Base-by-base conservation (phyloP, 2,797 vertebrate genomes). In the Rhinella marina region DNA sequence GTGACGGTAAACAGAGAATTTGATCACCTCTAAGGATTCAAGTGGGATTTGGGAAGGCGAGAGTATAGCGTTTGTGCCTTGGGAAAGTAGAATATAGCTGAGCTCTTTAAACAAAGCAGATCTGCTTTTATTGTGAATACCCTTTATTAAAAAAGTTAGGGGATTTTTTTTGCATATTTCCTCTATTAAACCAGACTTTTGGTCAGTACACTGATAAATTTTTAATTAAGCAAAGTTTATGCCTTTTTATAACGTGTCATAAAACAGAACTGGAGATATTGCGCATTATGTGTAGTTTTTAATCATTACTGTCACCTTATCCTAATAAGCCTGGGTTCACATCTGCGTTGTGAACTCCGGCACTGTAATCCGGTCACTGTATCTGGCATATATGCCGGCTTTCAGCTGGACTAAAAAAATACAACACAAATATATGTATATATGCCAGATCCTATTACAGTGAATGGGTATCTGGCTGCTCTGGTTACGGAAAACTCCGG, bases 21-120 rank as follows among this genome's bases (percentile, higher is more conserved):
- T 23, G 54, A 41, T 59, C 78, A 81, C 52, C 56, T 59, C 77
- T 81, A 29, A 81, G 57, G 57, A 1, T 81, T 81, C 17, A 61
- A 62, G 29, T 81, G 78, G 73, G 78, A 48, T 62, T 61, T 61
- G 14, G 25, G 56, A 79, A 79, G n/a, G 29, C n/a, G 17, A 27
- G 21, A 59, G 54, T 29, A 57, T 59, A 59, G 25, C 8, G 1
- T 32, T 79, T 57, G 8, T 57, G 54, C 17, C 25, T 56, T 59
- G 77, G 54, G 27, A 79, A 75, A 75, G 72, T 75, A 11, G 50
- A 52, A 75, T 75, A 50, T 50, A 75, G 41, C 11, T 59, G 54
- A 57, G 56, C 77, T 21, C 12, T 79, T 79, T 17, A 73, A 41
- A 73, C 23, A 50, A 23, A 50, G 72, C 21, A 75, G 21, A 50